Conservation (phyloP, 92 coral and sea anemone genomes). For the Montipora capitata region DNA sequence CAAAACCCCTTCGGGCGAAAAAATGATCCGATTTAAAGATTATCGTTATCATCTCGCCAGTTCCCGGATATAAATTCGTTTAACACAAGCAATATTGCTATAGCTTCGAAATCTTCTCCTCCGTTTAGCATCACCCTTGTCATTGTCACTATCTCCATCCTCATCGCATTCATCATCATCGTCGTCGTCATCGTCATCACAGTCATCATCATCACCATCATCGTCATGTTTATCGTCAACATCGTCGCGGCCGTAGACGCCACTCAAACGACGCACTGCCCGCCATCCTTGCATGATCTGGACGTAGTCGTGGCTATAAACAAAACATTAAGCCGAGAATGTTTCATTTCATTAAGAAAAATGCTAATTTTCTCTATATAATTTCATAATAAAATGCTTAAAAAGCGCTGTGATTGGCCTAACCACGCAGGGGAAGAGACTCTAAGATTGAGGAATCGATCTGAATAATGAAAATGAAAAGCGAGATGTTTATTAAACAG, state of each 20-base stretch:
- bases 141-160: not conserved
- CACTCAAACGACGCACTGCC: slow-evolving; percentile 29
- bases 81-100: slow-evolving; percentile 13
- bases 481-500: too few species aligned
- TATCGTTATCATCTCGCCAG: slow-evolving; percentile 44
- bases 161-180: not conserved
- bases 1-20: slow-evolving; percentile 72
- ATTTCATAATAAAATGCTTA: not conserved
- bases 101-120: not conserved
- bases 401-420: not conserved
- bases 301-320: slow-evolving; percentile 23
- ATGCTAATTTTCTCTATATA: too few species aligned
- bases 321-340: too few species aligned
- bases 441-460: too few species aligned
- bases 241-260: slow-evolving; percentile 11
- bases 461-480: too few species aligned
- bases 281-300: slow-evolving; percentile 34
- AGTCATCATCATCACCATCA: slow-evolving; percentile 17
- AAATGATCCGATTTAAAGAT: slow-evolving; percentile 65
- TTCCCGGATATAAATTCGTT: slow-evolving; percentile 20
- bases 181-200: slow-evolving; percentile 7
- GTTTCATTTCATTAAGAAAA: too few species aligned
- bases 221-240: not conserved
- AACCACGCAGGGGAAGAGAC: too few species aligned
- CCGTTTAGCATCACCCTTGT: not conserved